phyloP scores from a whole-genome alignment of 92 coral and sea anemone genomes.

The Zoanthus sociatus region DNA sequence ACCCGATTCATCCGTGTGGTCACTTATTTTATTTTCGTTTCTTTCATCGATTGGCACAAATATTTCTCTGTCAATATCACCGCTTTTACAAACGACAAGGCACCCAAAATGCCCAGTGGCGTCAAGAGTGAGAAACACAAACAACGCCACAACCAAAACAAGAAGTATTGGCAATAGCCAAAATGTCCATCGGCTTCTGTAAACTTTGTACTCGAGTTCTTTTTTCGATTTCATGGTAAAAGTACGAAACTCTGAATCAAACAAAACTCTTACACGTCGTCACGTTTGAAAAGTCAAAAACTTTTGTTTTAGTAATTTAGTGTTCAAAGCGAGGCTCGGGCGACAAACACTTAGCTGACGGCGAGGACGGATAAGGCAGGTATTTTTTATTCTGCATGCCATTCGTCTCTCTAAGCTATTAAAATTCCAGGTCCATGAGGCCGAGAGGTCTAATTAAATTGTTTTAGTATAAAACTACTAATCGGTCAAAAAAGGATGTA shows the following conservation, averaged over 20 bases:
- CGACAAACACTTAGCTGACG: too few species aligned
- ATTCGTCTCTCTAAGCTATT: too few species aligned
- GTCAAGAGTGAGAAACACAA: conserved; percentile 79
- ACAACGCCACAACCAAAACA: conserved; percentile 65
- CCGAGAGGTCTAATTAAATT: too few species aligned
- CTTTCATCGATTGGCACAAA: conserved; percentile 46
- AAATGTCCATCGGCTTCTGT: conserved; percentile 69
- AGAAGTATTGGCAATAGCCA: conserved; percentile 74
- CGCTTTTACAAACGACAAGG: conserved; percentile 69
- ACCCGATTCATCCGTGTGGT: conserved; percentile 7
- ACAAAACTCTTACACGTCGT: not conserved
- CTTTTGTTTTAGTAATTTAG: not conserved
- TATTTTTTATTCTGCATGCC: too few species aligned
- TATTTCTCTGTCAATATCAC: conserved; percentile 39
- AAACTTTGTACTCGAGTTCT: conserved; percentile 65
- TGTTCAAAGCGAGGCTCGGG: too few species aligned
- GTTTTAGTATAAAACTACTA: too few species aligned
- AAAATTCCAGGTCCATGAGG: too few species aligned
- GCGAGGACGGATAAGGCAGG: too few species aligned
- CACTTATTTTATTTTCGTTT: conserved; percentile 2
- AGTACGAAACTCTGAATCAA: not conserved
- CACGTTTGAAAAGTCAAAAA: not conserved
- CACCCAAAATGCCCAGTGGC: conserved; percentile 78
- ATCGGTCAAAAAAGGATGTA: too few species aligned
- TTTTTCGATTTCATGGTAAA: conserved; percentile 33